Evolutionary conservation across 2,888 invertebrate species (phyloP), one percentile per base, ranked within the genome.

Genomic region (Flexamia atlantica): DNA sequence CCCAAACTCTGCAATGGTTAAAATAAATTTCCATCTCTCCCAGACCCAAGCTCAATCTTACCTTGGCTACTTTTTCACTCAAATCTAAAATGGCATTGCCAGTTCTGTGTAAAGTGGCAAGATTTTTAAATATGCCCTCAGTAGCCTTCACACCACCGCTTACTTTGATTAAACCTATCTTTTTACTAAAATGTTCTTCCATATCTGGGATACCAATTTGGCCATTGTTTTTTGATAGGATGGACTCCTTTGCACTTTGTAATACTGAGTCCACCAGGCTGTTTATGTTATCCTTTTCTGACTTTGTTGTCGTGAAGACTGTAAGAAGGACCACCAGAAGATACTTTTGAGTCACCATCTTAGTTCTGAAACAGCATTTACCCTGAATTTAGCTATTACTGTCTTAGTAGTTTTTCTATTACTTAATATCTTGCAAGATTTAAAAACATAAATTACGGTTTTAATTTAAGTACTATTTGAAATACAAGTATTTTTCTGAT

Each of bases 1-100:
- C n/a, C 46, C 46, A 46, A 46, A 28, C 46, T 46, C 46, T 36
- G 28, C 74, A 76, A 28, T 46, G 74, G 46, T 46, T 46, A 23
- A 76, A 76, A 46, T 50, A 25, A 17, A 76, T 12, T 23, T 76
- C 74, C 74, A 76, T 76, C 2, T 76, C 28, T 42, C 17, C 14
- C 46, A 76, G 14, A 28, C 74, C 74, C 28, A 76, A 23, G 3
- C 12, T 0, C 28, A 76, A 28, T n/a, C n/a, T 7, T 12, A 76
- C n/a, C 25, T 23, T 46, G 5, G 50, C 74, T n/a, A n/a, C 28
- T 3, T 20, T 17, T n/a, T 28, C 28, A 14, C 1, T 23, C n/a
- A 46, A 5, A 28, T 36, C 28, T 28, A 76, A 46, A 28, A 14
- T 14, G 1, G 74, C 74, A 1, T 76, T 46, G 10, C 74, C 74